A percentile compares a stretch with the other conserved stretches of the same genome.
phyloP scores from a whole-genome alignment of 2,888 invertebrate species.

The Athetis lepigone region DNA sequence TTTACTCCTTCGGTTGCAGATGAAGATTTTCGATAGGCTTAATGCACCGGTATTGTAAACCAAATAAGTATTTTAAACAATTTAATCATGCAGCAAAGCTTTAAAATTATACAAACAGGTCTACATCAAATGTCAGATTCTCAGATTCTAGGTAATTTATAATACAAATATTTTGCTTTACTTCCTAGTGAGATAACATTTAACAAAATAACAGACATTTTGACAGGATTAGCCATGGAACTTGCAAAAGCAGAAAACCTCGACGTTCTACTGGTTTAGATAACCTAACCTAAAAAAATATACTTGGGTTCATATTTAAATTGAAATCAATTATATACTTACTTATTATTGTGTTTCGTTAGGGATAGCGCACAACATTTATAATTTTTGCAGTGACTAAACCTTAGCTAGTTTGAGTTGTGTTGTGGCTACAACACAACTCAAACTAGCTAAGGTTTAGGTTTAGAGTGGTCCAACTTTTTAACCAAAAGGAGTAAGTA shows the following conservation, averaged over 20 bases:
- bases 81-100: not conserved
- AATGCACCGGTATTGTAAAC: constrained; percentile 10
- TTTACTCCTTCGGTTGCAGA: not conserved
- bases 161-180: constrained; percentile 21
- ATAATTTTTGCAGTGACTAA: too few relatives aligned
- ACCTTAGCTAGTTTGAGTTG: too few relatives aligned
- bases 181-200: constrained; percentile 29
- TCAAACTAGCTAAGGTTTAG: too few relatives aligned
- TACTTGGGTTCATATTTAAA: not conserved
- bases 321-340: too few relatives aligned
- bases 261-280: not conserved
- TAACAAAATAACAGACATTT: constrained; percentile 11
- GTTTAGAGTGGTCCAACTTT: too few relatives aligned
- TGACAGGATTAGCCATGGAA: not conserved
- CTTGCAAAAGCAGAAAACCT: not conserved
- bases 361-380: too few relatives aligned
- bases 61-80: constrained; percentile 1
- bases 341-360: too few relatives aligned
- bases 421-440: too few relatives aligned
- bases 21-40: not conserved
- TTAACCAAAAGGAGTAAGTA: too few relatives aligned
- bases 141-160: constrained; percentile 20
- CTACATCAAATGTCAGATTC: constrained; percentile 34
- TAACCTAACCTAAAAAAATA: not conserved
- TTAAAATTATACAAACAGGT: constrained; percentile 27